Evolutionary conservation across 2,888 invertebrate genomes (phyloP), one percentile per base, ranked within the genome.

Genomic region (Lacanobia oleracea): DNA sequence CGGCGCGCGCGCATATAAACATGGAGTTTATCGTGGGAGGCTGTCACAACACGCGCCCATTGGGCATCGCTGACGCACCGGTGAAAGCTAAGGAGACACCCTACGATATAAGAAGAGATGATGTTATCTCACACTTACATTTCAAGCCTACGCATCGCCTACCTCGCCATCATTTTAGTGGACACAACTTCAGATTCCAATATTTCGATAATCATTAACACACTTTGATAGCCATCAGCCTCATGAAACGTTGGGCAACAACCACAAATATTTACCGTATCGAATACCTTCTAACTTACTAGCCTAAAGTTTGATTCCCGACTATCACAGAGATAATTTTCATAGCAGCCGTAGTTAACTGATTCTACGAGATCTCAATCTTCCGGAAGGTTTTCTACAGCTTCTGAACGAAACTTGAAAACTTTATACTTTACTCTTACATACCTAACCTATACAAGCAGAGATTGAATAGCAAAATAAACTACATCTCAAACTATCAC

Each of bases 1-100:
- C 94, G 90, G 93, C 94, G 94, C 93, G 91, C 93, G 94, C 93
- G 93, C 94, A 93, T 90, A 91, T 94, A 94, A 94, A 94, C 94
- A 94, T 91, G 88, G 87, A 93, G 91, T 94, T 94, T 94, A 95
- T 94, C 94, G 95, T 96, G 95, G 95, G 95, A 95, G 92, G 95
- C 95, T 95, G 96, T 95, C 95, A 95, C 94, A 96, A 96, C 95
- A 95, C 88, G 90, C 93, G 92, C 90, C 91, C 93, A 91, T 89
- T 91, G 92, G 91, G 87, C 92, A 90, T 83, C 86, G 87, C 89
- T 93, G 94, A 94, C 91, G 92, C 92, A 89, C 88, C 89, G 93
- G 95, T 94, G 95, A 95, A 95, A 95, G 95, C 94, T 93, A 88
- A 89, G 88, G 87, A 93, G 92, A 91, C 93, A 94, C 93, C 93